phyloP scores from a whole-genome alignment of 1,140 invertebrate species.

The Tribolium madens region DNA sequence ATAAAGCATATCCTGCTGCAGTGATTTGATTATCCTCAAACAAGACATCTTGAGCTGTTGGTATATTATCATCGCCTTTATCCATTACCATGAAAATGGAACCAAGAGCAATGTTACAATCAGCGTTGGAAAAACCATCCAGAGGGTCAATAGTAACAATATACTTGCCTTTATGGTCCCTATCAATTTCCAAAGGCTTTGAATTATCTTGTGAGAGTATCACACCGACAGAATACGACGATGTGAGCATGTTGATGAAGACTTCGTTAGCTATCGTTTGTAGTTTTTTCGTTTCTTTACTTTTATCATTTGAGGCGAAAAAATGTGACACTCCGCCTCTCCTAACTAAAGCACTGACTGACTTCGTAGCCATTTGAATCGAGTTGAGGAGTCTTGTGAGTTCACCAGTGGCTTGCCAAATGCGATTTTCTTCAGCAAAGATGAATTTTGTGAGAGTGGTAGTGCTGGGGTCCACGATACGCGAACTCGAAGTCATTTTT shows the following conservation, averaged over 20 bases:
- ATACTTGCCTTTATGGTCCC: slow-evolving; percentile 93
- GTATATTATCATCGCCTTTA: slow-evolving; percentile 68
- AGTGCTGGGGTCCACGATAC: not conserved
- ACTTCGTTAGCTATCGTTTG: slow-evolving; percentile 97
- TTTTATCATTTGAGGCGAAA: slow-evolving; percentile 91
- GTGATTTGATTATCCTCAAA: slow-evolving; percentile 89
- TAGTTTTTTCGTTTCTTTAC: slow-evolving; percentile 98
- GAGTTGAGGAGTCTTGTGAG: slow-evolving; percentile 94
- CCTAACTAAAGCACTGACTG: slow-evolving; percentile 94
- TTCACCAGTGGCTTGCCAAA: slow-evolving; percentile 91
- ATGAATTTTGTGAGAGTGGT: slow-evolving; percentile 98
- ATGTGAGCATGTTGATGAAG: slow-evolving; percentile 98
- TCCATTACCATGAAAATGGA: slow-evolving; percentile 97
- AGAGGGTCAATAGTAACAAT: slow-evolving; percentile 99
- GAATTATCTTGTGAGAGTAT: slow-evolving; percentile 98
- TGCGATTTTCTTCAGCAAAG: slow-evolving; percentile 90
- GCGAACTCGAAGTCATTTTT: too few species aligned
- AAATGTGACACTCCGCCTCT: slow-evolving; percentile 96
- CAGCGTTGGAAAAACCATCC: slow-evolving; percentile 99
- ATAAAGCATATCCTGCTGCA: slow-evolving; percentile 96
- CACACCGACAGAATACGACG: slow-evolving; percentile 92
- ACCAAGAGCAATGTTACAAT: slow-evolving; percentile 97
- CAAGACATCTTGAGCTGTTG: slow-evolving; percentile 80
- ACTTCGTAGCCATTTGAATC: slow-evolving; percentile 97
- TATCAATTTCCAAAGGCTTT: slow-evolving; percentile 87